Evolutionary conservation across 2,113 vertebrate genomes (phyloP), one percentile per base, ranked within the genome.

Genomic region (Lasiurus cinereus): DNA sequence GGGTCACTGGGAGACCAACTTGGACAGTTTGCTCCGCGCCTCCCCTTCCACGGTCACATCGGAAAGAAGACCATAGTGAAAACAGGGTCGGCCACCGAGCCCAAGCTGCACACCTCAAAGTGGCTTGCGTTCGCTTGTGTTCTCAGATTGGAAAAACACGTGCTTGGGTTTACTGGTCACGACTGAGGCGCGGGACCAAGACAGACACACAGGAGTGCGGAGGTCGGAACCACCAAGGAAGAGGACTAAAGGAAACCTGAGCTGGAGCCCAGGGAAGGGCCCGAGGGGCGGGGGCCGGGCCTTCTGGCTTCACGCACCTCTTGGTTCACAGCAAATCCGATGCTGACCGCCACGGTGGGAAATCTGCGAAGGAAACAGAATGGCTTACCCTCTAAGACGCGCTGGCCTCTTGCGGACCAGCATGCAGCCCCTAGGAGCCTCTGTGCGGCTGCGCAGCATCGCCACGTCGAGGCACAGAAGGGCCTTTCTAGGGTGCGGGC

Each of bases 341-440:
- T 99, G 98, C 99, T 99, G 52, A 99, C 99, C 2, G 99, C 99
- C 96, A 99, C 99, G 27, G 98, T 98, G 24, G 99, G 99, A 96
- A 98, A 98, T 93, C 98, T 99, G 98, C 54, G 88, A 96, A 97
- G 90, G 84, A 76, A 95, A 97, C 4, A 1, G 93, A 91, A 43
- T 13, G 80, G 39, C 70, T 94, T 0, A 72, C 15, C 5, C 31
- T 69, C 72, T 79, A 27, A 76, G n/a, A 43, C 29, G 29, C 43
- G 22, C 8, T 12, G 56, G 56, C 36, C 50, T 78, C 52, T 9
- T 15, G n/a, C 74, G 52, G 54, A 73, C 56, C 56, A 19, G 33
- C 3, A 1, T 3, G 39, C 46, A 9, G 12, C 36, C 22, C 77
- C 46, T 1, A 36, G 64, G 5, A 83, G 39, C 24, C 64, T 62